A percentile compares a stretch with the other conserved stretches of the same genome.
Conservation (phyloP, 2,797 vertebrate species). For the Hylomyscus alleni region DNA sequence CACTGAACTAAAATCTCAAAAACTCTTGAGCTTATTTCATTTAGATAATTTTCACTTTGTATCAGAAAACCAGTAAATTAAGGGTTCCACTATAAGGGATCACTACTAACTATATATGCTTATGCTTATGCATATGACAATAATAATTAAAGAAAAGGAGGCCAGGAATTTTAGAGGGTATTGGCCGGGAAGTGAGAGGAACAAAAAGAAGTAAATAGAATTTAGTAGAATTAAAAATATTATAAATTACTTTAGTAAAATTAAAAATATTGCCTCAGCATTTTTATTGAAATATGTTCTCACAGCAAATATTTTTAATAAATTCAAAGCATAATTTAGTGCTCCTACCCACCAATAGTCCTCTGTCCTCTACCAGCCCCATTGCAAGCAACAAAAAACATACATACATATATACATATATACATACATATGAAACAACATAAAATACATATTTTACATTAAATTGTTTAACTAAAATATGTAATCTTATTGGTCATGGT, state of each 20-base stretch:
- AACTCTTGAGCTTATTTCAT: neutral
- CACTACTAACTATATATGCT: neutral
- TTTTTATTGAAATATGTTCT: neutral
- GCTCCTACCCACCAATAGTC: neutral
- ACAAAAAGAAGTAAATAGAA: neutral
- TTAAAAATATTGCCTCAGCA: neutral
- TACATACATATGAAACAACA: neutral
- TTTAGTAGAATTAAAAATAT: neutral
- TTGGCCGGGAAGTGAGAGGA: neutral
- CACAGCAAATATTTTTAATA: neutral
- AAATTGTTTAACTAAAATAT: neutral
- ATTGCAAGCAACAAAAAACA: neutral
- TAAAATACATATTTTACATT: neutral
- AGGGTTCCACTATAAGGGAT: neutral
- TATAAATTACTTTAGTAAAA: no score
- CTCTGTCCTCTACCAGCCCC: neutral
- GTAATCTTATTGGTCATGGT: neutral
- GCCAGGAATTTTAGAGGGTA: neutral
- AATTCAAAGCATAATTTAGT: neutral
- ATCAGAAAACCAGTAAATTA: neutral
- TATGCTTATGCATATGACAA: neutral
- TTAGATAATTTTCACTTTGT: neutral
- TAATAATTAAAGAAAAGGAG: neutral
- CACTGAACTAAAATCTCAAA: neutral
- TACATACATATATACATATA: neutral